A percentile compares a stretch with the other conserved stretches of the same genome.
Evolutionary conservation across 1,140 invertebrate genomes (phyloP).

Genomic region (Halesus radiatus): DNA sequence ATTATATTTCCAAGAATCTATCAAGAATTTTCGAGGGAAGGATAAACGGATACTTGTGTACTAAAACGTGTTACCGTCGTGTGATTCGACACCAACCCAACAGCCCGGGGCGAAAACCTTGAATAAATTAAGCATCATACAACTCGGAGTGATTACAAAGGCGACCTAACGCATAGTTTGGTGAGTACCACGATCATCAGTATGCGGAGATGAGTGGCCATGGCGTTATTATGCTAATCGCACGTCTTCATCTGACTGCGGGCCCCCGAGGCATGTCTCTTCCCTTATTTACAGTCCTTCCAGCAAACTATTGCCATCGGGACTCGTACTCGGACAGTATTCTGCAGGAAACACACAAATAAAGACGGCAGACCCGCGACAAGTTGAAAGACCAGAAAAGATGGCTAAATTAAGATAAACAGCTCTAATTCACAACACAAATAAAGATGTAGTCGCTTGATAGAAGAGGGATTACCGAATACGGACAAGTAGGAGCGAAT

Average conservation of each 20-base stretch:
- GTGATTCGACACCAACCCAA: constrained; percentile 24
- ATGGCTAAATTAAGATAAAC: not conserved
- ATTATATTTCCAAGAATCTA: not conserved
- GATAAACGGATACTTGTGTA: not conserved
- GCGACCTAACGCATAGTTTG: constrained; percentile 22
- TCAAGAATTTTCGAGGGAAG: constrained; percentile 3
- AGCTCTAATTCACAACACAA: not conserved
- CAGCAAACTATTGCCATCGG: not conserved
- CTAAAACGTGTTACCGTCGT: constrained; percentile 21
- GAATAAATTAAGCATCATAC: constrained; percentile 34
- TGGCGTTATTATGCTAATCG: constrained; percentile 56
- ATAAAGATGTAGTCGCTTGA: no score
- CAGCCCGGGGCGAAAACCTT: constrained; percentile 11
- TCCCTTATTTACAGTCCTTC: constrained; percentile 9
- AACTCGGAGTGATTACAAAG: constrained; percentile 27
- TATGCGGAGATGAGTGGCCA: constrained; percentile 42
- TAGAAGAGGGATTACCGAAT: no score
- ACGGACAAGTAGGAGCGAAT: no score
- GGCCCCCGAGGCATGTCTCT: constrained; percentile 22
- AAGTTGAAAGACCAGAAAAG: not conserved
- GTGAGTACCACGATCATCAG: constrained; percentile 36
- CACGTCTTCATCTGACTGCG: constrained; percentile 46
- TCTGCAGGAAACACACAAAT: not conserved
- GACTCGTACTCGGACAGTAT: no score
- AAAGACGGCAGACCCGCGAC: not conserved